Evolutionary conservation across 2,113 vertebrate species (phyloP), one percentile per base, ranked within the genome.

Genomic region (Neodontobutis hainanensis): DNA sequence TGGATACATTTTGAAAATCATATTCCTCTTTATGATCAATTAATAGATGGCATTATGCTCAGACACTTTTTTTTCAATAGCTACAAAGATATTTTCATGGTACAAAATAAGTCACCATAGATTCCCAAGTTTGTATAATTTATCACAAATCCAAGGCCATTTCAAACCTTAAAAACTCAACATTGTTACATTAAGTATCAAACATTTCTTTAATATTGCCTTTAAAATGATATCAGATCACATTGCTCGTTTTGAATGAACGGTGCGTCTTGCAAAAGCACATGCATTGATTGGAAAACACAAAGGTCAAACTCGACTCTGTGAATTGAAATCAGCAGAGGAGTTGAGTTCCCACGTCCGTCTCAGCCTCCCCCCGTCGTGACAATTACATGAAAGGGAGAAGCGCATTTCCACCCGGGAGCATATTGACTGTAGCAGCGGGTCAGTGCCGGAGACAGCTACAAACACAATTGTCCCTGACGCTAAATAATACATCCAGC

Each of bases 401-500:
- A 75, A 53, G 72, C 81, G 70, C 80, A 80, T 85, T 86, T 85
- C 76, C 75, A 85, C 80, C 68, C 82, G 70, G 65, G 38, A 42
- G 50, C 49, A 38, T 83, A 85, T 84, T 49, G 78, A 88, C 81
- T 72, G 78, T 80, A 86, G 46, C 87, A 83, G 81, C 77, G 56
- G 85, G 89, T 86, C 83, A 78, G 78, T 67, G 6, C 66, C 50
- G 3, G 8, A 61, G 77, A 53, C 63, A 47, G 77, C 76, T 42
- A 67, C 78, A 83, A 86, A 89, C 84, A 79, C 70, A 69, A 82
- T 61, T 70, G 82, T 88, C 80, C 84, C 81, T 77, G 77, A 86
- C 81, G 70, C 78, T 85, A 87, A 87, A 90, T 88, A 88, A 83
- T 79, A 85, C 85, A 88, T 57, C 51, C 60, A 47, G 77, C 63